Evolutionary conservation across 2,797 vertebrate genomes (phyloP).

Genomic region (Betta splendens): DNA sequence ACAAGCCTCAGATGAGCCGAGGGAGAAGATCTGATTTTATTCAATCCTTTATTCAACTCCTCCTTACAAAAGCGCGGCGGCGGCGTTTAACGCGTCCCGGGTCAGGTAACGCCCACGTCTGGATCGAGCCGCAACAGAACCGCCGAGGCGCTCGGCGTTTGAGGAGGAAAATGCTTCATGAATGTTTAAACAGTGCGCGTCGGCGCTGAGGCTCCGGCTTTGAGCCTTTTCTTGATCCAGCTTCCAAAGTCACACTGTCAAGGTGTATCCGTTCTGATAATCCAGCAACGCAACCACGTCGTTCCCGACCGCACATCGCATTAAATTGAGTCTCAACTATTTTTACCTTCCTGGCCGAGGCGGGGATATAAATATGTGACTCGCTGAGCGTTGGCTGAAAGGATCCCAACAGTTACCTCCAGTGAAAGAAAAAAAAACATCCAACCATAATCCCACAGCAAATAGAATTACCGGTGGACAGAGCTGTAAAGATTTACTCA

Average conservation of each 20-base stretch:
- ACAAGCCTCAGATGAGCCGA: conserved; percentile 1
- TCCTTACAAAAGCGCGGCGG: conserved; percentile 13
- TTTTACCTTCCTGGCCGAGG: conserved; percentile 9
- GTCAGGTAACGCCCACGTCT: conserved; percentile 28
- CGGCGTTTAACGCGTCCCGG: conserved; percentile 13
- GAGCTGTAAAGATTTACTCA: conserved; percentile 63
- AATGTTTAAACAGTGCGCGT: conserved; percentile 52
- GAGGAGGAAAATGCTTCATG: conserved; percentile 44
- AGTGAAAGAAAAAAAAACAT: conserved; percentile 41
- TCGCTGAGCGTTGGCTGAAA: conserved; percentile 30
- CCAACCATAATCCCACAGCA: conserved; percentile 61
- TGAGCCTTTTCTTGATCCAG: conserved; percentile 32
- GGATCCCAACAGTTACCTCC: conserved; percentile 43
- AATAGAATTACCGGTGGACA: conserved; percentile 67
- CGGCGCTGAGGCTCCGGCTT: conserved; percentile 12
- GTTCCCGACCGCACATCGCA: background rate
- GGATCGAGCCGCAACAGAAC: conserved; percentile 19
- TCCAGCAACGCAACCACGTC: conserved; percentile 11
- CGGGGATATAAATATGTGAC: background rate
- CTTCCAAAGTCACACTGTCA: conserved; percentile 19
- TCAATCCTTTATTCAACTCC: conserved; percentile 5
- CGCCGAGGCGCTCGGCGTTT: conserved; percentile 42
- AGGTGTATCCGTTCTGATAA: conserved; percentile 19
- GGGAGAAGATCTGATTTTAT: conserved; percentile 2
- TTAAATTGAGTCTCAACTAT: conserved; percentile 26